These are phyloP conservation scores for Umimayanthus kanabou DNA, from an alignment of 92 coral and sea anemone species.

Conservation along the genomic window DNA sequence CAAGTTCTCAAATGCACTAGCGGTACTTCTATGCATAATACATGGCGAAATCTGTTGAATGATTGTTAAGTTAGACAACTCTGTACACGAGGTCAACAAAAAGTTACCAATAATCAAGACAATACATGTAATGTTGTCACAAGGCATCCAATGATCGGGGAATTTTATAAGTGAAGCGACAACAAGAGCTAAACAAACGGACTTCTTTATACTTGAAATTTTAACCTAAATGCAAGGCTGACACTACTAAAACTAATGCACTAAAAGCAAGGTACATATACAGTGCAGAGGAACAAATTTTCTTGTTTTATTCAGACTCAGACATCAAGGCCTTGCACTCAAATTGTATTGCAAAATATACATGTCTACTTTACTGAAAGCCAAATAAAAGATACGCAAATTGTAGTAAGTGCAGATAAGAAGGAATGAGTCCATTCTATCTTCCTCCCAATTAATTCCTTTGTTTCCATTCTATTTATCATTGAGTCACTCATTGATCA, in stretches of 20 bases:
- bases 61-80: background rate
- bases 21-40: background rate
- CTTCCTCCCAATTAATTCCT: background rate
- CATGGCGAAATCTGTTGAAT: background rate
- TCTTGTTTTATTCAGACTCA: background rate
- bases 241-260: background rate
- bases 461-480: background rate
- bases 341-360: too few species aligned
- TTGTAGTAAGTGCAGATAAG: background rate
- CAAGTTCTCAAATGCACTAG: background rate
- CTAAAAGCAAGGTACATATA: background rate
- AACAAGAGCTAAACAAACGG: background rate
- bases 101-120: too few species aligned
- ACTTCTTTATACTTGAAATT: too few species aligned
- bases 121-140: too few species aligned
- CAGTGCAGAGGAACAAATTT: background rate
- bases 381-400: background rate
- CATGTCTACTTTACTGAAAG: background rate
- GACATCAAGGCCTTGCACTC: background rate
- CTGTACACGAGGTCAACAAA: background rate
- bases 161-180: background rate
- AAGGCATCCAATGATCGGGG: background rate
- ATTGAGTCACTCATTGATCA: background rate
- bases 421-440: background rate
- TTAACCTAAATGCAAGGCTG: background rate